Evolutionary conservation across 2,888 invertebrate genomes (phyloP).

Genomic region (Embidobia sp.): DNA sequence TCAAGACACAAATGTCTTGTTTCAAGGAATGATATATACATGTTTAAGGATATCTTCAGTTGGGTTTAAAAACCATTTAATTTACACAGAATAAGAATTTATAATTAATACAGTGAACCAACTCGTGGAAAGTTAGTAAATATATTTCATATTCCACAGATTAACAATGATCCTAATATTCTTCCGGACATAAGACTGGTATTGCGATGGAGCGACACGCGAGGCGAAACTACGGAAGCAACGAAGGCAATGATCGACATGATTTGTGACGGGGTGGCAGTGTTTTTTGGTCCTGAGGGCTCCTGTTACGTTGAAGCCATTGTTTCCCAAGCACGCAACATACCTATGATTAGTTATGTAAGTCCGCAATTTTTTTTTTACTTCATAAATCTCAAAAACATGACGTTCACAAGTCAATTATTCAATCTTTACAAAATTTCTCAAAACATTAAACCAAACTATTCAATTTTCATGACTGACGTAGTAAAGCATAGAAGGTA

Average conservation of each 20-base stretch:
- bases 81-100: too few species aligned
- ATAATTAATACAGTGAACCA: too few species aligned
- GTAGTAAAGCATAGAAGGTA: conserved; percentile 5
- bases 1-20: too few species aligned
- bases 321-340: conserved; percentile 95
- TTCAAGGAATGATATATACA: too few species aligned
- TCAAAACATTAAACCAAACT: too few species aligned
- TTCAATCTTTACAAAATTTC: too few species aligned
- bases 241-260: conserved; percentile 93
- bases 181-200: conserved; percentile 89
- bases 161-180: conserved; percentile 87
- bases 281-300: conserved; percentile 98
- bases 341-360: conserved; percentile 98
- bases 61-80: too few species aligned
- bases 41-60: too few species aligned
- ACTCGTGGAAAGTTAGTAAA: not conserved
- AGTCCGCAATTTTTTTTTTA: conserved; percentile 83
- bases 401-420: too few species aligned
- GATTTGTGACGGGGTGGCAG: conserved; percentile 94
- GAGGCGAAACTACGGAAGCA: conserved; percentile 91
- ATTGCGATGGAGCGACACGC: conserved; percentile 92
- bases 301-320: conserved; percentile 97
- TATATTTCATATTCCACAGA: conserved; percentile 82
- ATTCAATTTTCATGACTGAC: conserved; percentile 23
- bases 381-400: too few species aligned